Conservation (phyloP, 2,113 vertebrate genomes). For the Nyctereutes procyonoides region DNA sequence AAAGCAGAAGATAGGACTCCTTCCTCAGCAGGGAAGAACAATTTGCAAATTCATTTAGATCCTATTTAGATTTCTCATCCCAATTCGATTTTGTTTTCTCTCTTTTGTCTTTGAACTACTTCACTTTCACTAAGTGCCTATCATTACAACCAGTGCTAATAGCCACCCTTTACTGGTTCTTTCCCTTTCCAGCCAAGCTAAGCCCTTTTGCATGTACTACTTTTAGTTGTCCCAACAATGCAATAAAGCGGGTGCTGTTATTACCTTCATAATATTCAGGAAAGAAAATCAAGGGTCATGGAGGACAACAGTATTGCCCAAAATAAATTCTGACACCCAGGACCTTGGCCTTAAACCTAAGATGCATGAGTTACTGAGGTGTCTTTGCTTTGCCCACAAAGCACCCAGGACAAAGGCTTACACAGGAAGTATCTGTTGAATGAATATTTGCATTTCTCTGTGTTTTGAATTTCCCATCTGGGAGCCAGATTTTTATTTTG, state of each 20-base stretch:
- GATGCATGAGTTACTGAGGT: neutral
- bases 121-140: neutral
- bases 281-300: slow-evolving; percentile 19
- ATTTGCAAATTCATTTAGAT: slow-evolving; percentile 58
- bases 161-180: neutral
- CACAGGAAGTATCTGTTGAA: neutral
- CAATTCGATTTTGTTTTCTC: slow-evolving; percentile 21
- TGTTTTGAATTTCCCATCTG: neutral
- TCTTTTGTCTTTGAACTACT: slow-evolving; percentile 21
- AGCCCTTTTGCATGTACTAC: neutral
- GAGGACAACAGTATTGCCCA: neutral
- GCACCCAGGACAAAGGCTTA: neutral
- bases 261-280: neutral
- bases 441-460: neutral
- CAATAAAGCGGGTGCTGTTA: neutral
- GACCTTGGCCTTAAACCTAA: neutral
- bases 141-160: neutral
- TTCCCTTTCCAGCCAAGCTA: neutral
- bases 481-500: neutral
- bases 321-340: neutral
- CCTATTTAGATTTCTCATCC: slow-evolving; percentile 28
- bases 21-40: slow-evolving; percentile 6
- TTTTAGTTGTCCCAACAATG: neutral
- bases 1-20: neutral
- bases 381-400: neutral